Base-by-base conservation (phyloP, 2,888 invertebrate species). In the Byasa hedistus region DNA sequence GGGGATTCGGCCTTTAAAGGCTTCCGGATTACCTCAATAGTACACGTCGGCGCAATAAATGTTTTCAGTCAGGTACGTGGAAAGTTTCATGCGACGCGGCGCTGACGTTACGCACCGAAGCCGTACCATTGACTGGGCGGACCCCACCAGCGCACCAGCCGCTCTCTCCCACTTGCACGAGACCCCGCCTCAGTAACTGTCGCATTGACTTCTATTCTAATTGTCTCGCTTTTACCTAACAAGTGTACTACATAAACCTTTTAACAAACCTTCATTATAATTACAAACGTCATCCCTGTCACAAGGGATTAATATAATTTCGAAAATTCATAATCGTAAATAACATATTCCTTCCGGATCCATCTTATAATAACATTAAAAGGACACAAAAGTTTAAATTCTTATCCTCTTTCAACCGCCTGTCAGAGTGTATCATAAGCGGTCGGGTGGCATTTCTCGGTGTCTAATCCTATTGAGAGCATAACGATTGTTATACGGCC, bases 11-110 rank as follows among this genome's bases (percentile, higher is more conserved):
- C 86, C 82, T 85, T 89, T 86, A 87, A 87, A 88, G 91, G 90
- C 89, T 90, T 90, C 89, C 72, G 90, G 90, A 89, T 91, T 90
- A 91, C 88, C 83, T 83, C 82, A 81, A 82, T 89, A 89, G 89
- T 86, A 78, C 88, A 15, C 85, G 81, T 83, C 79, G 82, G 85
- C 87, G 84, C 85, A 87, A 87, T 89, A 88, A 89, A 89, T 89
- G 89, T 88, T 89, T 88, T 88, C 86, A 84, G 83, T 82, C 80
- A 77, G 57, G 15, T 76, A 80, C 75, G 76, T 78, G 68, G 73
- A 76, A 78, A 76, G 76, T 77, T 78, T 77, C 72, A 70, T 74
- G 73, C 39, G 39, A 39, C 15, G 39, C 12, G 15, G 39, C 36
- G 36, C 39, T 39, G 39, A 39, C 15, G 39, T 3, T 15, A 39